phyloP scores from a whole-genome alignment of 2,113 vertebrate species.

The Paralichthys olivaceus region DNA sequence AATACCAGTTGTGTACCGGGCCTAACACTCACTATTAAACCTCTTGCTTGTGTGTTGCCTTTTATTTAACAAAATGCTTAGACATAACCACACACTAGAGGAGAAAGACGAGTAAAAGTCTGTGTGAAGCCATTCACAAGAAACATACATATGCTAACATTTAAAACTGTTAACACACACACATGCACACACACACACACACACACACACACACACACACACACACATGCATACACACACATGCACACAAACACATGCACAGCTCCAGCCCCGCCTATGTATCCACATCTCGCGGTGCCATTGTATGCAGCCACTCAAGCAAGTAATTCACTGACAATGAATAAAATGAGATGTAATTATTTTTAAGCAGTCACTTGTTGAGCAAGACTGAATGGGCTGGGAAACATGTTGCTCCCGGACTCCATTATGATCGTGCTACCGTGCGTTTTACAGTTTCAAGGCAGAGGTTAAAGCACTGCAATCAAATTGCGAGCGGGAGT shows the following conservation, averaged over 20 bases:
- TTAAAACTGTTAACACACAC: constrained; percentile 2
- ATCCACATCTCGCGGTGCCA: constrained; percentile 56
- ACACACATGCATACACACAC: not conserved
- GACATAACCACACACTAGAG: not conserved
- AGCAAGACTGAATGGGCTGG: constrained; percentile 56
- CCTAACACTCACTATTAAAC: too few species aligned
- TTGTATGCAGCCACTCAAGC: constrained; percentile 70
- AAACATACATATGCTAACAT: not conserved
- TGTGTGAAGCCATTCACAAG: not conserved
- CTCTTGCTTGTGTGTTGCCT: not conserved
- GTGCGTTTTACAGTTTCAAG: constrained; percentile 59
- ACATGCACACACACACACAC: not conserved
- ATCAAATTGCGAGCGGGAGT: constrained; percentile 51
- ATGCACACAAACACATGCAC: not conserved
- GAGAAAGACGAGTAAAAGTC: not conserved
- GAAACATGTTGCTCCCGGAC: constrained; percentile 64
- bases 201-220: not conserved
- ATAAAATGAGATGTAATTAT: constrained; percentile 78
- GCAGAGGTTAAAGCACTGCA: constrained; percentile 64
- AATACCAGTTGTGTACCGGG: too few species aligned
- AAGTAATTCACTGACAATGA: constrained; percentile 79
- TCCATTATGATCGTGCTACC: constrained; percentile 58
- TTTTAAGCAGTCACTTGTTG: constrained; percentile 78
- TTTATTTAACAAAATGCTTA: not conserved
- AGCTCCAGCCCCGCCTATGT: constrained; percentile 33